Evolutionary conservation across 2,888 invertebrate genomes (phyloP), one percentile per base, ranked within the genome.

Genomic region (Hirtodrosophila confusa): DNA sequence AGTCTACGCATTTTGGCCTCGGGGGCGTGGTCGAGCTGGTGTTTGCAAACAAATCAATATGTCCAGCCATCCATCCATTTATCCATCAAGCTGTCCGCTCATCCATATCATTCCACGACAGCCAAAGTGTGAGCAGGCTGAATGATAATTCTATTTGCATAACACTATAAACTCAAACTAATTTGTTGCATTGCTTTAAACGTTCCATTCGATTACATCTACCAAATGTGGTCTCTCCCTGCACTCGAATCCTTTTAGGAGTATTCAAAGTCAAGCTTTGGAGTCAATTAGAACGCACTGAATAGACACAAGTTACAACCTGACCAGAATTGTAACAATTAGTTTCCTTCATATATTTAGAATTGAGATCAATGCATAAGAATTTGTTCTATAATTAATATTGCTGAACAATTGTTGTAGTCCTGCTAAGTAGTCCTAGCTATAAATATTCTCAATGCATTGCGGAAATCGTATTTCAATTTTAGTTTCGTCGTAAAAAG

Each of bases 131-230:
- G 36, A 64, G 40, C 69, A 37, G 73, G 40, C 56, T 39, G 50
- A 68, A 60, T 54, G 49, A 77, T 82, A 72, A 85, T 77, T 75
- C 64, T 68, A 82, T 85, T 85, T 82, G 80, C 77, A 75, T 82
- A 77, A 57, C 67, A 75, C 82, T 74, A 65, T 69, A 75, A 75
- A 75, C 60, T 53, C 53, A 65, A 71, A 72, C 68, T 62, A 41
- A 64, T 63, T 56, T 64, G 17, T 17, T 17, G 17, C 17, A 17
- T 17, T 17, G 17, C 17, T 17, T 17, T 17, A 17, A 17, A 17
- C 17, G 54, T 57, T 27, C 7, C 11, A 31, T 36, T 9, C 29
- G n/a, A 47, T 27, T 24, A 31, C 23, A 37, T 57, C 29, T 17
- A 1, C 10, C n/a, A 11, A 36, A 17, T 17, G 17, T 17, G 17